Percentiles rank a stretch among this genome's conserved stretches.
Evolutionary conservation across 2,888 invertebrate genomes (phyloP).

Genomic region (Drosophila mettleri): DNA sequence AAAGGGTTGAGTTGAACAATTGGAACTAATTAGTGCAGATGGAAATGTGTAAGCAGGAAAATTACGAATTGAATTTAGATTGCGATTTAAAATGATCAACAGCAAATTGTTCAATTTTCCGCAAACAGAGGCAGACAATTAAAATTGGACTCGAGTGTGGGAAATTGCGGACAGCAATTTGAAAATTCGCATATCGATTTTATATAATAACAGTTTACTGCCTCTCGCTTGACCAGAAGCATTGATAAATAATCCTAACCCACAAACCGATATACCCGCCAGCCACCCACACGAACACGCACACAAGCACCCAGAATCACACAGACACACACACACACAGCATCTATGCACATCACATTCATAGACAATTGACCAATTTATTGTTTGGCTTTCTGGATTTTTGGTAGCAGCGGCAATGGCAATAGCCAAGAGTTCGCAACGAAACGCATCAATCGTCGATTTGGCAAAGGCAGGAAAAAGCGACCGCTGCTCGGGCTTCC

Average conservation of each 20-base stretch:
- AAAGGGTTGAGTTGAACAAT: constrained; percentile 13
- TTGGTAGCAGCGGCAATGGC: constrained; percentile 39
- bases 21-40: constrained; percentile 32
- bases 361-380: constrained; percentile 72
- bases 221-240: constrained; percentile 67
- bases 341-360: constrained; percentile 32
- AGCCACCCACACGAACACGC: constrained; percentile 1
- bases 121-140: constrained; percentile 44
- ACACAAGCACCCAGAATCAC: too few species aligned
- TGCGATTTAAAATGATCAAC: constrained; percentile 44
- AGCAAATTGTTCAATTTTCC: constrained; percentile 41
- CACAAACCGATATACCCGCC: neutral
- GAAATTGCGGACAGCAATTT: constrained; percentile 7
- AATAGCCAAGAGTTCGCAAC: constrained; percentile 62
- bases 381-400: constrained; percentile 59
- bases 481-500: neutral
- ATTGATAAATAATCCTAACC: constrained; percentile 78
- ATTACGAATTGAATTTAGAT: constrained; percentile 43
- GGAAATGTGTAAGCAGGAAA: constrained; percentile 3
- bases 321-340: constrained; percentile 3
- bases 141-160: constrained; percentile 46
- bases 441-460: constrained; percentile 75
- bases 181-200: constrained; percentile 43
- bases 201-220: constrained; percentile 68
- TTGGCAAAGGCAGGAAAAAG: constrained; percentile 43